Conservation (phyloP, 2,113 vertebrate species). For the Triplophysa tibetana region DNA sequence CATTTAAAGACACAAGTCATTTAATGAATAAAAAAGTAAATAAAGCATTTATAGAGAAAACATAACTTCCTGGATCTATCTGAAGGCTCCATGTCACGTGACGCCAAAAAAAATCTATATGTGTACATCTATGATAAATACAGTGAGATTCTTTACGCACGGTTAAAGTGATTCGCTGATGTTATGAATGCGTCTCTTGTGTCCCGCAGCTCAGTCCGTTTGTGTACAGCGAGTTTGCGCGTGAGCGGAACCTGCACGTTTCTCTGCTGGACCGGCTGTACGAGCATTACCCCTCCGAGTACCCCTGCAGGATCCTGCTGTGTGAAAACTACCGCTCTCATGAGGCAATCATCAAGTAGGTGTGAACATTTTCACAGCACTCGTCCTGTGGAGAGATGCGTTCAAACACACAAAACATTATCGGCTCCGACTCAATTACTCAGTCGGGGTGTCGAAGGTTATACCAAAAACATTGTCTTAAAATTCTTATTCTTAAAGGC, state of each 20-base stretch:
- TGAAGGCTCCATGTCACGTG: too few relatives aligned
- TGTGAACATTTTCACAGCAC: slow-evolving; percentile 75
- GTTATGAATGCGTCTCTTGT: background rate
- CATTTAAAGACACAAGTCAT: too few relatives aligned
- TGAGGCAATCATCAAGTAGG: slow-evolving; percentile 99
- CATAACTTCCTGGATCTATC: too few relatives aligned
- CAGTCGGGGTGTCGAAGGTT: too few relatives aligned
- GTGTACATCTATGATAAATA: too few relatives aligned
- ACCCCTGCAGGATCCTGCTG: slow-evolving; percentile 96
- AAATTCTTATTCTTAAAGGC: too few relatives aligned
- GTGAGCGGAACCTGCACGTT: slow-evolving; percentile 95
- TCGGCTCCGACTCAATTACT: too few relatives aligned
- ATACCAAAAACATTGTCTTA: background rate
- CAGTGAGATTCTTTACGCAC: too few relatives aligned
- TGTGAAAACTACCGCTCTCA: slow-evolving; percentile 99
- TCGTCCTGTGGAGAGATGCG: slow-evolving; percentile 38
- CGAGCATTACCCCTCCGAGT: slow-evolving; percentile 95
- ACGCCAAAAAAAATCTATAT: too few relatives aligned
- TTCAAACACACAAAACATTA: slow-evolving; percentile 6
- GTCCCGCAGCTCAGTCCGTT: slow-evolving; percentile 94
- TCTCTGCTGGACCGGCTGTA: slow-evolving; percentile 95
- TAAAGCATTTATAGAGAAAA: too few relatives aligned
- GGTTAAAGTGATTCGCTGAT: too few relatives aligned
- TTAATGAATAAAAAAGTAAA: too few relatives aligned
- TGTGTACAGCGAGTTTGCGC: slow-evolving; percentile 98